Conservation (phyloP, 2,888 invertebrate genomes). For the Vanessa cardui region DNA sequence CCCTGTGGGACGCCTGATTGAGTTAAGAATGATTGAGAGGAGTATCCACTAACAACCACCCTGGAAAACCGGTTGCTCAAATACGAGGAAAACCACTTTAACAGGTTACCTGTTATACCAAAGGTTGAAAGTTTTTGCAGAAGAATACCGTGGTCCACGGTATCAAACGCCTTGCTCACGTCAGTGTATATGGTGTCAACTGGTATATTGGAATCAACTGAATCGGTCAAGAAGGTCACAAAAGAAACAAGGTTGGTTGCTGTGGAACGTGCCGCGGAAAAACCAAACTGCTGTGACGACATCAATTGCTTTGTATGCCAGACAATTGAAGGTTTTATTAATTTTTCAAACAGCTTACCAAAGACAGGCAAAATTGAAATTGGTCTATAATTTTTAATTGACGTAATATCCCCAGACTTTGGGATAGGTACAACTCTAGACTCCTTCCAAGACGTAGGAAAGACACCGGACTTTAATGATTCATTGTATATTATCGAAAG, state of each 20-base stretch:
- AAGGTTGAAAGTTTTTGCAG: constrained; percentile 1
- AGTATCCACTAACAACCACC: not conserved
- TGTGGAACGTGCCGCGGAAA: not conserved
- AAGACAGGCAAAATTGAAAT: not conserved
- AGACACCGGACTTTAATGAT: not conserved
- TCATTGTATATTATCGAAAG: not conserved
- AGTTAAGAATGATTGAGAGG: not conserved
- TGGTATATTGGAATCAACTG: constrained; percentile 6
- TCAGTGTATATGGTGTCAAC: not conserved
- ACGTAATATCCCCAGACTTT: not conserved
- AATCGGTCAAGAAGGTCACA: constrained; percentile 8
- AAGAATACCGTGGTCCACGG: constrained; percentile 6
- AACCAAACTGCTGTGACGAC: not conserved
- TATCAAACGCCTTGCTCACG: not conserved
- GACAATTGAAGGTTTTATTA: no score
- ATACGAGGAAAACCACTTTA: constrained; percentile 6
- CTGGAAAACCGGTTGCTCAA: not conserved
- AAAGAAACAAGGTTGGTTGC: constrained; percentile 13
- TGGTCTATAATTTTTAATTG: not conserved
- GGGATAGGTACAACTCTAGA: not conserved
- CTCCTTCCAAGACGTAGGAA: not conserved
- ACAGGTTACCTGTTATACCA: constrained; percentile 1
- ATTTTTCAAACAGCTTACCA: no score
- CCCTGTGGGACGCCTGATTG: no score
- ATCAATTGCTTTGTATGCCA: not conserved